Evolutionary conservation across 2,888 invertebrate genomes (phyloP), one percentile per base, ranked within the genome.

Genomic region (Archips xylosteana): DNA sequence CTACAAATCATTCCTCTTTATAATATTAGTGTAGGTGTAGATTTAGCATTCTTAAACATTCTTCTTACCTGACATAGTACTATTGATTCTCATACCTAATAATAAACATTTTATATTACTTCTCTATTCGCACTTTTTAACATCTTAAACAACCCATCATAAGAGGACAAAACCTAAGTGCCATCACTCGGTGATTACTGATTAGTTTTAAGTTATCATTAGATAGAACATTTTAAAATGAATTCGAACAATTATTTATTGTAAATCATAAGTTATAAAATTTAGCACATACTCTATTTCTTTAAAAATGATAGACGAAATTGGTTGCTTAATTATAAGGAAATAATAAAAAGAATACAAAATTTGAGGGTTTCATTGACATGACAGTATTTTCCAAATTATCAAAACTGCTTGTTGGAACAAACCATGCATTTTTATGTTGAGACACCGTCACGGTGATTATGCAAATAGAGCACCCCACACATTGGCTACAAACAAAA

Each of bases 321-420:
- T 63, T 62, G 45, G 62, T 62, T 63, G 45, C 63, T 23, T 63
- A 62, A 63, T 63, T 63, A 47, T 63, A 63, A 63, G 63, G 45
- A 63, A 63, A 45, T 63, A 63, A 45, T 63, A 63, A 63, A 63
- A 62, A 45, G 23, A 63, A 63, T 32, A 45, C 42, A 8, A 63
- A 10, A 63, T 45, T 63, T 63, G 32, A 63, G 63, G 45, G 45
- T 63, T 63, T 63, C 63, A 63, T 63, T 57, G 57, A 57, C 32
- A 57, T 57, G 57, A 57, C 32, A 57, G 57, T 57, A 57, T 57
- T 57, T 57, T 57, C 57, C 57, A 57, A 57, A 57, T 57, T 57
- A 57, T 57, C 12, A 45, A 45, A 12, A 12, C 12, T 45, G 10
- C 3, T 45, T 45, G 1, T 45, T 45, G 10, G 12, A 12, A 12